Conservation (phyloP, 2,888 invertebrate species). For the Cyclophora albipunctata region DNA sequence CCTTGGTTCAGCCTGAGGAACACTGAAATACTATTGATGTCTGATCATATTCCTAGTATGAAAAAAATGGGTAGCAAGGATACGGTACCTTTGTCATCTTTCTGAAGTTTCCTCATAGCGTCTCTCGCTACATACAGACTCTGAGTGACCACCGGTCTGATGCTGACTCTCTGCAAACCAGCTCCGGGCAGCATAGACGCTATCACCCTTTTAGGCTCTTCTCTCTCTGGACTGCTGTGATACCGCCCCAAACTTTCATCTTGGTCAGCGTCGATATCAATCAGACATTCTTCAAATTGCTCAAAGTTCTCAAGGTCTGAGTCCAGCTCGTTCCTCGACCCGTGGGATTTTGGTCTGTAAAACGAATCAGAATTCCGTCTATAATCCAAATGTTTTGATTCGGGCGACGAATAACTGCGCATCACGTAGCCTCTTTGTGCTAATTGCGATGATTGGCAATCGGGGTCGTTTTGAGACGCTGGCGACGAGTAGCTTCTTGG, state of each 20-base stretch:
- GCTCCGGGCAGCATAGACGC: constrained; percentile 60
- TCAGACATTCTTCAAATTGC: constrained; percentile 57
- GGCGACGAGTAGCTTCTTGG: constrained; percentile 66
- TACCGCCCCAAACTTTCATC: constrained; percentile 46
- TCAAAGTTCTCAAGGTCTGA: constrained; percentile 64
- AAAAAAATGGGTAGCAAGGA: background rate
- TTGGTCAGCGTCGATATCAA: constrained; percentile 64
- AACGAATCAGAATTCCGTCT: constrained; percentile 54
- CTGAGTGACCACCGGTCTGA: constrained; percentile 50
- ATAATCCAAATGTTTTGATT: constrained; percentile 47
- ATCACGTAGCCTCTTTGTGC: constrained; percentile 43
- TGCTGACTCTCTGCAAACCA: constrained; percentile 55
- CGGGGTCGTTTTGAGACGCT: constrained; percentile 43
- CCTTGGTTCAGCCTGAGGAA: constrained; percentile 19
- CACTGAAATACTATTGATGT: background rate
- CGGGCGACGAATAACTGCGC: constrained; percentile 62
- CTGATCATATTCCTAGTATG: constrained; percentile 5
- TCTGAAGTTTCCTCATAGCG: constrained; percentile 42
- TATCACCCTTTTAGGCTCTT: constrained; percentile 54
- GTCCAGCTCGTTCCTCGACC: constrained; percentile 56
- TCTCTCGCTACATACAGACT: constrained; percentile 41
- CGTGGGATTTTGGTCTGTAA: constrained; percentile 49
- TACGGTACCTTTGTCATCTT: constrained; percentile 44
- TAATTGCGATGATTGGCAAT: constrained; percentile 22
- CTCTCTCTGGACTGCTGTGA: constrained; percentile 45